These are phyloP conservation scores for Lithophane leautieri DNA, from an alignment of 2,888 invertebrate species.

Conservation along the genomic window DNA sequence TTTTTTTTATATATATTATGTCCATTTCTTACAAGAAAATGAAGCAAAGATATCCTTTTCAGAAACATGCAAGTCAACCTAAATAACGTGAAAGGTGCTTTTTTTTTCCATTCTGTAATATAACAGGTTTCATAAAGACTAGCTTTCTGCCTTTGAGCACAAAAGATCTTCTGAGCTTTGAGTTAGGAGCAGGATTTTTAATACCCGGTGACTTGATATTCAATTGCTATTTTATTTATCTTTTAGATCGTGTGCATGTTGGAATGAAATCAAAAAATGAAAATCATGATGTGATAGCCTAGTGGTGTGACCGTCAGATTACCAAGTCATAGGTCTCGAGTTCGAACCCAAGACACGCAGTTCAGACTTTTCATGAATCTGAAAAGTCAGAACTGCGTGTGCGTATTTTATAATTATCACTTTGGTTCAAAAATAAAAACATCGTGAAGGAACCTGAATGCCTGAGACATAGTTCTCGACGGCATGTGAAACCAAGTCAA, in stretches of 20 bases:
- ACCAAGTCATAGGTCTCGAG: no score
- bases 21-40: not conserved
- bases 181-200: constrained; percentile 55
- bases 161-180: constrained; percentile 61
- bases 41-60: constrained; percentile 10
- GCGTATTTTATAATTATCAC: no score
- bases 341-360: no score
- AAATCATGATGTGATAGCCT: no score
- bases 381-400: no score
- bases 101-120: constrained; percentile 45
- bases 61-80: constrained; percentile 30
- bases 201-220: constrained; percentile 42
- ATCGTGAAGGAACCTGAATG: no score
- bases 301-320: no score
- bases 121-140: constrained; percentile 45
- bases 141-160: constrained; percentile 56
- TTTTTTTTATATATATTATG: no score
- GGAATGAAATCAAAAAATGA: no score
- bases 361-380: not conserved
- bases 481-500: no score
- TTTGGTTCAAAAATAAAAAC: no score
- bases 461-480: no score
- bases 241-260: not conserved
- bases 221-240: constrained; percentile 17
- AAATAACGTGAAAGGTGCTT: constrained; percentile 45